Evolutionary conservation across 92 coral and sea anemone species (phyloP).

Genomic region (Virgularia gustaviana): DNA sequence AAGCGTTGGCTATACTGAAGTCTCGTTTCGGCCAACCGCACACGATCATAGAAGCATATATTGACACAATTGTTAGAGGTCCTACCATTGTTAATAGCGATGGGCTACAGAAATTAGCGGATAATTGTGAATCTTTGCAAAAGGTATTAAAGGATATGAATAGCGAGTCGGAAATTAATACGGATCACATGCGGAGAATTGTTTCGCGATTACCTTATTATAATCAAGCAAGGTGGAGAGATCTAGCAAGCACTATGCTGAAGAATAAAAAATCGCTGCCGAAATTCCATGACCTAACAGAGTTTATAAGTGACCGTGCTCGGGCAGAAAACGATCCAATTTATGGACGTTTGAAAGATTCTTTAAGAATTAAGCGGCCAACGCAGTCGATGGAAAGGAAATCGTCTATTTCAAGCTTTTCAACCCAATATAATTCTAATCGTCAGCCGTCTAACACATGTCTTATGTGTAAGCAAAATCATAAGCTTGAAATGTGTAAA

Average conservation of each 20-base stretch:
- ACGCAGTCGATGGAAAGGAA: not conserved
- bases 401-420: constrained; percentile 1
- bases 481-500: not conserved
- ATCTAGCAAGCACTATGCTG: not conserved
- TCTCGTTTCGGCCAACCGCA: constrained; percentile 8
- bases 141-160: not conserved
- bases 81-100: constrained; percentile 9
- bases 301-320: constrained; percentile 4
- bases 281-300: not conserved
- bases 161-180: not conserved
- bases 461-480: constrained; percentile 6
- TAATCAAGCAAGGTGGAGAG: constrained; percentile 22
- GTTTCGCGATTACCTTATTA: constrained; percentile 9
- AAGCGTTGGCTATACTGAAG: constrained; percentile 1
- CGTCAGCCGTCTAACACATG: not conserved
- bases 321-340: constrained; percentile 4
- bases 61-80: not conserved
- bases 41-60: constrained; percentile 8
- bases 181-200: not conserved
- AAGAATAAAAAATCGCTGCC: not conserved
- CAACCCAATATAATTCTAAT: not conserved
- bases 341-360: not conserved
- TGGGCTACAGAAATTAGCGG: constrained; percentile 3
- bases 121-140: constrained; percentile 4
- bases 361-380: not conserved